Percentiles rank a stretch among this genome's conserved stretches.
phyloP scores from a whole-genome alignment of 2,797 vertebrate genomes.

The Scarus forsteni region DNA sequence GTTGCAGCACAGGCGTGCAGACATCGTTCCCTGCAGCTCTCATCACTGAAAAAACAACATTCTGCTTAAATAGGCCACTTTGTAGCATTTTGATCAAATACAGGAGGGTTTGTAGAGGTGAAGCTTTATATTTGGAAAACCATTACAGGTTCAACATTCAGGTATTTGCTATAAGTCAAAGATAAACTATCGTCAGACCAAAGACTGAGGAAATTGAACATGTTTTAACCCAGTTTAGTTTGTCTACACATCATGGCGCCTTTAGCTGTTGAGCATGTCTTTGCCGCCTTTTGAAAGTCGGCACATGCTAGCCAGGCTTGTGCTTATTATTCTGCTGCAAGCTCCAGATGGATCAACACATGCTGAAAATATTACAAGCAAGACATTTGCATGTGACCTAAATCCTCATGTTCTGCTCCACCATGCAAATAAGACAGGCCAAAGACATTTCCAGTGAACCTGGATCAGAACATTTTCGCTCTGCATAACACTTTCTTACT shows the following conservation, averaged over 20 bases:
- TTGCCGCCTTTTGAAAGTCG: slow-evolving; percentile 72
- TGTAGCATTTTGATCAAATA: slow-evolving; percentile 10
- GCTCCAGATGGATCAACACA: slow-evolving; percentile 89
- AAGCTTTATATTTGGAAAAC: slow-evolving; percentile 17
- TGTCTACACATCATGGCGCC: slow-evolving; percentile 41
- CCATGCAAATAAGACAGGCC: slow-evolving; percentile 69
- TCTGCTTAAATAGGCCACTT: slow-evolving; percentile 48
- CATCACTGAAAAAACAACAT: slow-evolving; percentile 19
- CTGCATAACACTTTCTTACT: neutral
- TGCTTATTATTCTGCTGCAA: slow-evolving; percentile 79
- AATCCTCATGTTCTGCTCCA: slow-evolving; percentile 81
- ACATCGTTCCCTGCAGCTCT: slow-evolving; percentile 66
- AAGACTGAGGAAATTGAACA: slow-evolving; percentile 2
- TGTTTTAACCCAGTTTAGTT: slow-evolving; percentile 41
- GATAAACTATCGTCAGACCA: slow-evolving; percentile 3
- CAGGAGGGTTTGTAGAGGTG: neutral
- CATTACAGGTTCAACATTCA: slow-evolving; percentile 23
- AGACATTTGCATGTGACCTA: slow-evolving; percentile 87
- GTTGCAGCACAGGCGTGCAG: slow-evolving; percentile 40
- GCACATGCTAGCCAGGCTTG: slow-evolving; percentile 80
- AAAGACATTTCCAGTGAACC: slow-evolving; percentile 48
- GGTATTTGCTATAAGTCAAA: neutral
- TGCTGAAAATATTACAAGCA: slow-evolving; percentile 85
- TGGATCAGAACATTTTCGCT: slow-evolving; percentile 42
- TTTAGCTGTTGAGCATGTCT: slow-evolving; percentile 69